Evolutionary conservation across 2,888 invertebrate species (phyloP), one percentile per base, ranked within the genome.

Genomic region (Amblyjoppa fuscipennis): DNA sequence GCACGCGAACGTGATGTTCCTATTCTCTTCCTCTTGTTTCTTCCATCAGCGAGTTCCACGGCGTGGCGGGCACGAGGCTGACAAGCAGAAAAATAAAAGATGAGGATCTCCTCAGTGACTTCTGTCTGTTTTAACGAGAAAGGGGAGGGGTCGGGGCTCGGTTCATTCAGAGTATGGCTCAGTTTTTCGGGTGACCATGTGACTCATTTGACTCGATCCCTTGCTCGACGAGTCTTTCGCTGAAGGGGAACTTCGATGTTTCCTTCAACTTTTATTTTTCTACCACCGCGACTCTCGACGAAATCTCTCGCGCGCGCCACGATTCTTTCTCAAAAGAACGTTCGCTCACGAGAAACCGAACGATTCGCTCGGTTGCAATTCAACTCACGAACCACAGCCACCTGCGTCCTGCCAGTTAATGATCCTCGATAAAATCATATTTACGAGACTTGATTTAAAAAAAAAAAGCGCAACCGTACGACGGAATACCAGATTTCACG

Each of bases 81-180:
- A 68, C 80, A 85, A 76, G 85, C 77, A 71, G 71, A 64, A 64
- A 64, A 31, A 76, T 64, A 82, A 85, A 77, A 83, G 68, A 83
- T 68, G 79, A 83, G 61, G 73, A 81, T 70, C 81, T 69, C 80
- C 74, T 74, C 64, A 64, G 80, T 81, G 83, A 86, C 85, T 86
- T 81, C 83, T 86, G 90, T 89, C 86, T 88, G 89, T 85, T 91
- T 90, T 91, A 92, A 91, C 91, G 92, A 92, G 91, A 84, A 87
- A 85, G 89, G 85, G 87, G 89, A 88, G 89, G 88, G 81, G 87
- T 88, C 89, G 90, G 87, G 87, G 88, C 51, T 51, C 76, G 45
- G 68, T 85, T 86, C 85, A 86, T 86, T 86, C 85, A 86, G 77
- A 51, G 38, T 83, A 70, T 66, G 76, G 80, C 81, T 87, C 86